Base-by-base conservation (phyloP, 2,797 vertebrate species). In the Gila robusta region DNA sequence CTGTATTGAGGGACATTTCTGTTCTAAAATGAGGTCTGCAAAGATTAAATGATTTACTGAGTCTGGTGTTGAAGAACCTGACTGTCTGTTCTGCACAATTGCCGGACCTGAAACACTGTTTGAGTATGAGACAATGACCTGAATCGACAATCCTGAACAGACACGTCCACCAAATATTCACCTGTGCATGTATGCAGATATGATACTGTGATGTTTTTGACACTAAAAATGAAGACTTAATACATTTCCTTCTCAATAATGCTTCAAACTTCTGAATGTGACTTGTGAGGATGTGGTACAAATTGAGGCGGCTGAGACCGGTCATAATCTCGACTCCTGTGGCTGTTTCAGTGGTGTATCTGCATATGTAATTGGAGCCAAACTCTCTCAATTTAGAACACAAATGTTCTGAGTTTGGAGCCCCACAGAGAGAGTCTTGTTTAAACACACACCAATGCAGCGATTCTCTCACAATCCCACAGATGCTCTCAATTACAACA, bases 401-500 rank as follows among this genome's bases (percentile, higher is more conserved):
- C 47, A 67, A 47, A 76, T 85, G 70, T 71, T 54, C 17, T 69
- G 44, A 64, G 52, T 86, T 84, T 72, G 59, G 35, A 26, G 62
- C 19, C 9, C 14, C 26, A 83, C 78, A 86, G 78, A 72, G 78
- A 74, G 81, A 89, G 85, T 90, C 93, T 93, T 94, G 92, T 94
- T 49, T 92, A 93, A 86, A 92, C 83, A 81, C 79, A 83, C 74
- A 84, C 64, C 82, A 62, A 74, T 86, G 67, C 67, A 88, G 64
- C 76, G 66, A 77, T 66, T 77, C 52, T 81, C 54, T 79, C 47
- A 35, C 64, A 66, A 54, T 2, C 85, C 70, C 82, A 88, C 84
- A 88, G 71, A 85, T 66, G 26, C 70, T 83, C 84, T 84, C 70
- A 84, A 86, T 81, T 67, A 37, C 78, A 84, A 72, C 71, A 66